Evolutionary conservation across 2,113 vertebrate genomes (phyloP), one percentile per base, ranked within the genome.

Genomic region (Crotalus viridis): DNA sequence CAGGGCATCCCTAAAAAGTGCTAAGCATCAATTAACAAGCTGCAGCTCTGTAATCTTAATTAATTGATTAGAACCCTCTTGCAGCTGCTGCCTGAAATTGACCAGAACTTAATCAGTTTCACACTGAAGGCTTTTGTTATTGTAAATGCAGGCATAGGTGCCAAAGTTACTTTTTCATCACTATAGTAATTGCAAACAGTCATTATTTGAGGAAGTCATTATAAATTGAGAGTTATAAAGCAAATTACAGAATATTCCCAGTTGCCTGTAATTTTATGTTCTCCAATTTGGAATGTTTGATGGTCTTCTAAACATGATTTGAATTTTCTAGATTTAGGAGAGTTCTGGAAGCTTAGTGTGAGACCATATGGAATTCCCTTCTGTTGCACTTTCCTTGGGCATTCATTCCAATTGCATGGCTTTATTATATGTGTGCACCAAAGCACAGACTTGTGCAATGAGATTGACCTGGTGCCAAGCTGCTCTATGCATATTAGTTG

Each of bases 381-480:
- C 43, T n/a, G 57, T 59, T 61, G 33, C 39, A 24, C 94, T 59
- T 91, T 69, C 81, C 93, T 88, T 89, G 91, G 90, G 24, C 93
- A 91, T 54, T 4, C 1, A 91, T 88, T 61, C 86, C 88, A 8
- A 56, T 39, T 5, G 54, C 26, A 26, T 24, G 24, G 57, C 24
- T 64, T 61, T 26, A 28, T 13, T 61, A 24, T 4, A 26, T 13
- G 5, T 61, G 28, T 46, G 9, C 39, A 61, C 46, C 46, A 46
- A 51, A 26, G 24, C 85, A 86, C n/a, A 7, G n/a, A 74, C 22
- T 51, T 69, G 89, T 61, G 17, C 43, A 48, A n/a, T n/a, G 28
- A 90, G 22, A 12, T 24, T 90, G 43, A 26, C 24, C 4, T 43
- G 10, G 26, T 28, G 57, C 57, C 43, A 89, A 39, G 54, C 87